Percentiles rank a stretch among this genome's conserved stretches.
Conservation (phyloP, 2,888 invertebrate genomes). For the Lepidochrysops patricia region DNA sequence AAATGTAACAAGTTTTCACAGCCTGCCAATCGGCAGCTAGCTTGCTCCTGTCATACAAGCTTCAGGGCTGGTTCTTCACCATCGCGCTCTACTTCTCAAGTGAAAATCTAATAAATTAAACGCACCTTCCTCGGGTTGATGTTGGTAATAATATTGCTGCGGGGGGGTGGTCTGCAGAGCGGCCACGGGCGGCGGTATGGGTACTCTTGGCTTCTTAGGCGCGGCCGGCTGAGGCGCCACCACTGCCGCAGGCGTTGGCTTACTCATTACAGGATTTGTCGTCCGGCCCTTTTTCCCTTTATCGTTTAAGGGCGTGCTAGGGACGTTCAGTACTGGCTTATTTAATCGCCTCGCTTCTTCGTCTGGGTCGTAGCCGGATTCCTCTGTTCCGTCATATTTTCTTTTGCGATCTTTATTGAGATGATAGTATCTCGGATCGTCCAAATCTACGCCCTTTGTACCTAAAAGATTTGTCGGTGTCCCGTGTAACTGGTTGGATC, state of each 20-base stretch:
- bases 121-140: slow-evolving; percentile 75
- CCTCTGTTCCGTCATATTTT: slow-evolving; percentile 79
- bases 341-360: slow-evolving; percentile 66
- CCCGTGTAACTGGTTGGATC: slow-evolving; percentile 60
- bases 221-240: slow-evolving; percentile 64
- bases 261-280: slow-evolving; percentile 32
- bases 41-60: slow-evolving; percentile 76
- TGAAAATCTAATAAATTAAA: slow-evolving; percentile 75
- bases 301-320: slow-evolving; percentile 62
- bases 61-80: slow-evolving; percentile 75
- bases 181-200: slow-evolving; percentile 59
- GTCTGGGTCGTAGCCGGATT: slow-evolving; percentile 77
- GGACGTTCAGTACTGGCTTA: slow-evolving; percentile 70
- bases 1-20: slow-evolving; percentile 74
- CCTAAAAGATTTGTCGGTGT: slow-evolving; percentile 47
- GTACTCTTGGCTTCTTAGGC: slow-evolving; percentile 63
- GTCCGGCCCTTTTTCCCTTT: slow-evolving; percentile 62
- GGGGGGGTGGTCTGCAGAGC: slow-evolving; percentile 62
- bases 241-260: slow-evolving; percentile 54
- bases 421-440: slow-evolving; percentile 83
- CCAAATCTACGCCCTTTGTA: slow-evolving; percentile 70
- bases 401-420: slow-evolving; percentile 82
- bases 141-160: slow-evolving; percentile 73
- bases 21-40: slow-evolving; percentile 55
- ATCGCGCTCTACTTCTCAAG: slow-evolving; percentile 74